Conservation (phyloP, 1,140 invertebrate species). For the roundworm (Caenorhabditis elegans) region DNA sequence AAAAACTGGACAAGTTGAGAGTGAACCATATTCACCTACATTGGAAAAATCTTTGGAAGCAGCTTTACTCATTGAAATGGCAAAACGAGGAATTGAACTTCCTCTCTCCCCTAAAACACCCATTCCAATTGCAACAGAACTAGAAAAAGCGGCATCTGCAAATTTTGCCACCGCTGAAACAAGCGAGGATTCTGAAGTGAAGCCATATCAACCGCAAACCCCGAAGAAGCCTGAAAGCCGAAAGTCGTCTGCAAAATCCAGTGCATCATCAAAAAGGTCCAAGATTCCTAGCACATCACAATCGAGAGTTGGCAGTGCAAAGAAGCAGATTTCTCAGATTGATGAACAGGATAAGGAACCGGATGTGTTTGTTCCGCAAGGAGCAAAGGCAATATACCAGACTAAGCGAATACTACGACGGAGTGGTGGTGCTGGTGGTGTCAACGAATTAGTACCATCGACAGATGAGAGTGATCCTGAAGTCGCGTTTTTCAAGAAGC, state of each 20-base stretch:
- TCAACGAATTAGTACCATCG: background rate
- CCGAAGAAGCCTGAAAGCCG: background rate
- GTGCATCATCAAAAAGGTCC: background rate
- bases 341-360: slow-evolving; percentile 11
- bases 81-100: slow-evolving; percentile 30
- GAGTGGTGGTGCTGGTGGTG: background rate
- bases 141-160: background rate
- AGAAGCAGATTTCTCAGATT: background rate
- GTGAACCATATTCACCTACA: background rate
- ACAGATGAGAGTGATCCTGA: slow-evolving; percentile 43
- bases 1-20: background rate
- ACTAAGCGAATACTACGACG: background rate
- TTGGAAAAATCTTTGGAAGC: slow-evolving; percentile 18
- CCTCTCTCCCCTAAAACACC: slow-evolving; percentile 4
- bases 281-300: background rate
- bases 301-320: background rate
- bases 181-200: background rate
- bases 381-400: background rate
- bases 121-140: background rate
- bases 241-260: background rate
- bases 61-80: slow-evolving; percentile 22
- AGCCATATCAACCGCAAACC: background rate
- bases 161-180: background rate
- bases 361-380: slow-evolving; percentile 18
- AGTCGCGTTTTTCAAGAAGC: background rate